Evolutionary conservation across 1,140 invertebrate species (phyloP).

Genomic region (Nasonia giraulti): DNA sequence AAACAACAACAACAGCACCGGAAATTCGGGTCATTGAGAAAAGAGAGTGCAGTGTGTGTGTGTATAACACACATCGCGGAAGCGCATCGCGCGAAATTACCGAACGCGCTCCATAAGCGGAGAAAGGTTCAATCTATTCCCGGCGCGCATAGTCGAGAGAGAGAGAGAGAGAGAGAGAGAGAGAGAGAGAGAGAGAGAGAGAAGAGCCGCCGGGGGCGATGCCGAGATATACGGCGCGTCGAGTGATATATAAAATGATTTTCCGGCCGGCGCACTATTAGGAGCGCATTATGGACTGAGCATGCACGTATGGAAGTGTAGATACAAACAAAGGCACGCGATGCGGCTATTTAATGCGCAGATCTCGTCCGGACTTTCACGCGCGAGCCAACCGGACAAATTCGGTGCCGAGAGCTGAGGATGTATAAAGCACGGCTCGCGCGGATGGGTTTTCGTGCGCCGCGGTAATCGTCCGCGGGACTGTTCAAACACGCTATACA

Average conservation of each 20-base stretch:
- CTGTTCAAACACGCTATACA: not conserved
- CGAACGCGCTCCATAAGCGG: not conserved
- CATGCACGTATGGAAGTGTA: not conserved
- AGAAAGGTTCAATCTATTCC: conserved; percentile 23
- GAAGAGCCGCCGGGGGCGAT: not conserved
- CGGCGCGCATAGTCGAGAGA: not conserved
- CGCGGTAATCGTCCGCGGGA: no score
- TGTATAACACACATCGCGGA: not conserved
- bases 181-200: not conserved
- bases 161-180: not conserved
- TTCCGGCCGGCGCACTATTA: not conserved
- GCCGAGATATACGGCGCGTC: not conserved
- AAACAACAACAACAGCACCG: not conserved
- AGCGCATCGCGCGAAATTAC: conserved; percentile 19
- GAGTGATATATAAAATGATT: conserved; percentile 2
- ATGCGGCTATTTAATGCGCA: not conserved
- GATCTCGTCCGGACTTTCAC: not conserved
- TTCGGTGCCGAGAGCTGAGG: not conserved
- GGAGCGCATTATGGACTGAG: no score
- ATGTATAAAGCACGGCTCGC: not conserved
- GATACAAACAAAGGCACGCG: conserved; percentile 5
- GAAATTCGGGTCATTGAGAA: conserved; percentile 42
- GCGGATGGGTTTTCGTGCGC: no score
- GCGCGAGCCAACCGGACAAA: not conserved
- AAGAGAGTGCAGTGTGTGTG: not conserved